These are phyloP conservation scores for Chelmon rostratus DNA, from an alignment of 2,797 vertebrate species.

Conservation along the genomic window DNA sequence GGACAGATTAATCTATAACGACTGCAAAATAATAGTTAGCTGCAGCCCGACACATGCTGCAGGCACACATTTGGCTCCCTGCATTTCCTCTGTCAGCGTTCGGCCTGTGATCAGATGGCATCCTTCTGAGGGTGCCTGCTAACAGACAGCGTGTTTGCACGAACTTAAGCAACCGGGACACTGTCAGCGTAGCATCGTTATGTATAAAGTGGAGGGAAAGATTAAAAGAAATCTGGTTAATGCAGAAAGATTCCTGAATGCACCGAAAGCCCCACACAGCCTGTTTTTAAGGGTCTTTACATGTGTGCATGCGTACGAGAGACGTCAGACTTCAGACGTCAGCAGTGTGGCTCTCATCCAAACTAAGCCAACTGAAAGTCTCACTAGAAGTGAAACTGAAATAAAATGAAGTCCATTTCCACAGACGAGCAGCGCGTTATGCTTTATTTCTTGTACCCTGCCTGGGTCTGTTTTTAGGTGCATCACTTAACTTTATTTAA, in stretches of 20 bases:
- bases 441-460: neutral
- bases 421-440: neutral
- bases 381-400: neutral
- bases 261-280: neutral
- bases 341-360: neutral
- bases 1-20: neutral
- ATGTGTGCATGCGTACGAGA: neutral
- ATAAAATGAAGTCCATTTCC: neutral
- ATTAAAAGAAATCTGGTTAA: neutral
- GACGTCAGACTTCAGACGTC: slow-evolving; percentile 1
- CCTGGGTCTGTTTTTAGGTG: neutral
- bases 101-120: neutral
- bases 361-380: slow-evolving; percentile 12
- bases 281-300: neutral
- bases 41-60: neutral
- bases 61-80: neutral
- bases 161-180: neutral
- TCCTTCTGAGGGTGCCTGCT: neutral
- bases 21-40: neutral
- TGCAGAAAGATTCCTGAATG: neutral
- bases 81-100: neutral
- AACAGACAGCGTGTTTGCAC: neutral
- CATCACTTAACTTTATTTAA: neutral
- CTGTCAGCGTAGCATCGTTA: neutral
- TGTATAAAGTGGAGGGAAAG: neutral